Evolutionary conservation across 2,797 vertebrate species (phyloP).

Genomic region (Notolepis coatsorum): DNA sequence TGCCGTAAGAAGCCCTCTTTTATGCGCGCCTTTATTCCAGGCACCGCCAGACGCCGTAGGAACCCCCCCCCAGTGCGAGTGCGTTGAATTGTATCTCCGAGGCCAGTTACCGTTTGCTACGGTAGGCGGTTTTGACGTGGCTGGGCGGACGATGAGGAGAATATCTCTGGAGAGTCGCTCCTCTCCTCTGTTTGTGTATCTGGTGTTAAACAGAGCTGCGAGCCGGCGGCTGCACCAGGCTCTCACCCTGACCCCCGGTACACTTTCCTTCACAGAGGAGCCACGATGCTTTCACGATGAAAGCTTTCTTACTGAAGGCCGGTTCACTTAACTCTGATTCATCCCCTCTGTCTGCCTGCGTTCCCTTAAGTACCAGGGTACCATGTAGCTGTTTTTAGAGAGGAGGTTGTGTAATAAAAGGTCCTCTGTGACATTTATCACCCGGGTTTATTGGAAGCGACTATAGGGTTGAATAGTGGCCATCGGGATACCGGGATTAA

Average conservation of each 20-base stretch:
- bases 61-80: too few relatives aligned
- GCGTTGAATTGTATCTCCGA: slow-evolving; percentile 3
- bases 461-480: too few relatives aligned
- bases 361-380: slow-evolving; percentile 17
- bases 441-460: slow-evolving; percentile 5
- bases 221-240: neutral
- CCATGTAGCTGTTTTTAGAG: slow-evolving; percentile 1
- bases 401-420: slow-evolving; percentile 6
- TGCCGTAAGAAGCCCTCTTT: slow-evolving; percentile 27
- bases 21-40: slow-evolving; percentile 23
- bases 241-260: neutral
- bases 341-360: neutral
- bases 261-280: neutral
- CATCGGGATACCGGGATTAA: too few relatives aligned
- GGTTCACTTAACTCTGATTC: slow-evolving; percentile 16
- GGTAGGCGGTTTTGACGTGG: slow-evolving; percentile 5
- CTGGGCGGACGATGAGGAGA: neutral
- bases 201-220: neutral
- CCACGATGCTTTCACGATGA: neutral
- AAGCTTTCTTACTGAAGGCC: slow-evolving; percentile 1
- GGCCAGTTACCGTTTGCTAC: neutral
- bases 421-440: slow-evolving; percentile 5
- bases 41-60: too few relatives aligned
- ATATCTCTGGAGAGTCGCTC: neutral
- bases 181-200: neutral